Evolutionary conservation across 2,888 invertebrate genomes (phyloP), one percentile per base, ranked within the genome.

Genomic region (Megalurothrips usitatus): DNA sequence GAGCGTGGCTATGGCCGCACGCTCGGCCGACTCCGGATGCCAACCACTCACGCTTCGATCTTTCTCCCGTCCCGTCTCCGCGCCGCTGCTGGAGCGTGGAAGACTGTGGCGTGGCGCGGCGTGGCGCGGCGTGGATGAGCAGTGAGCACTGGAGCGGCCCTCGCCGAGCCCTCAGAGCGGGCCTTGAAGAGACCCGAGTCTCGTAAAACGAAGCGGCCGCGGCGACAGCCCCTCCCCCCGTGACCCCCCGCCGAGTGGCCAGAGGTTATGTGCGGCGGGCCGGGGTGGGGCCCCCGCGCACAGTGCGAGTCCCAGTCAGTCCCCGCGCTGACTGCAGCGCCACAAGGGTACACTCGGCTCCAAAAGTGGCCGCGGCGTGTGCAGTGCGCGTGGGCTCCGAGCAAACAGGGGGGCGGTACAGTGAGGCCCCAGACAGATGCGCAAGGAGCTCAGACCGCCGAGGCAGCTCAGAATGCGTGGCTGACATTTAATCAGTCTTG

Each of bases 11-110:
- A 58, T n/a, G 58, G 58, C 14, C 58, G 34, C 34, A 58, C 58
- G 58, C 11, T 58, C 58, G 19, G 58, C 14, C 14, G 58, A 0
- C 14, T 17, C 58, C 58, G 58, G 58, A 58, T 58, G n/a, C 58
- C 58, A 58, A 58, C 58, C 58, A 58, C 58, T 58, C 58, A 58
- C 58, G 58, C 58, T 58, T 58, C 58, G 58, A 58, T 58, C 58
- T 58, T 58, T 58, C 58, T 58, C 58, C n/a, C 58, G 6, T 58
- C 58, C 19, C 58, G n/a, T n/a, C n/a, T n/a, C n/a, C n/a, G n/a
- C n/a, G n/a, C n/a, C n/a, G 17, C 58, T 14, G 58, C 17, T 14
- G 14, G 58, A 58, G 58, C 58, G 58, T 10, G 58, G 58, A 58
- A 17, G 58, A 17, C 19, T 6, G 58, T 10, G 58, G 58, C 17